Base-by-base conservation (phyloP, 2,888 invertebrate species). In the Sclerodermus sp. region DNA sequence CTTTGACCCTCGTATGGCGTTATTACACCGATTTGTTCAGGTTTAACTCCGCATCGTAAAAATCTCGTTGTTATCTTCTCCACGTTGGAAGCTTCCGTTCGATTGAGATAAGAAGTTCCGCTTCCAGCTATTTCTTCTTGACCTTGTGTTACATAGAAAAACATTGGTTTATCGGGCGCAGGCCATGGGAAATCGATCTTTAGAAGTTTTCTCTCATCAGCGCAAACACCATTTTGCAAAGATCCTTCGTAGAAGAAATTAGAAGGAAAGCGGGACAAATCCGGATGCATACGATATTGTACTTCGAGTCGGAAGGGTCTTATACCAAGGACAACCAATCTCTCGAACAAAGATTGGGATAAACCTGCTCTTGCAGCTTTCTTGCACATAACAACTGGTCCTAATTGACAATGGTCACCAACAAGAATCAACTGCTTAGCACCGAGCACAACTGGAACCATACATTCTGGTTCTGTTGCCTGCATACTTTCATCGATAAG, bases 221-320 rank as follows among this genome's bases (percentile, higher is more conserved):
- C 93, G 65, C 96, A 96, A 1, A 99, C 98, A 1, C 99, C 99
- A 78, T 99, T 99, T 77, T 99, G 99, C 42, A 99, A 83, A 2
- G 96, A 96, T 0, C 99, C 98, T 76, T 99, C 99, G 73, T 99
- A 99, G 80, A 99, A 99, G 81, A 98, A 97, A 79, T 99, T 98
- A 0, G 97, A 98, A 0, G 99, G 99, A 77, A 99, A 99, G 50
- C 95, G 88, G 0, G 96, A 95, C 8, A 99, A 82, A 70, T 96
- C 95, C 0, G 99, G 99, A 74, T 99, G 99, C 99, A 99, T 99
- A 44, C 99, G 88, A 78, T 99, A 99, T 74, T 99, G 99, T 0
- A 96, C 95, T 78, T 98, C 97, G 36, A 99, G 83, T 0, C 98
- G 87, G 79, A 98, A 96, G 0, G 99, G 99, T 18, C 97, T 85